These are phyloP conservation scores for Anthophora plumipes DNA, from an alignment of 2,888 invertebrate genomes.

Conservation along the genomic window DNA sequence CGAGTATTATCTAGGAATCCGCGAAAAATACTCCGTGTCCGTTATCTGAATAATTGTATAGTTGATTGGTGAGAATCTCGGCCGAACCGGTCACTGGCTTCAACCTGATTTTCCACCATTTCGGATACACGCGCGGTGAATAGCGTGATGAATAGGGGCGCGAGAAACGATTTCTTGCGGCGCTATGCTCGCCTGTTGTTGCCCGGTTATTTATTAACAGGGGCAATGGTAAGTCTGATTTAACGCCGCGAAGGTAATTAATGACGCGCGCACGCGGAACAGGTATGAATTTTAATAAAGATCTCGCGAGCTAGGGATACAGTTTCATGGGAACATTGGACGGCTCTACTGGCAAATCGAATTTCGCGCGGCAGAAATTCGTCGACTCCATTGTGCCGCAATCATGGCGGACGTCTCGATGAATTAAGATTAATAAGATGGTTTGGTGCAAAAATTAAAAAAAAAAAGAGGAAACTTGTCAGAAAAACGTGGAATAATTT, in stretches of 20 bases:
- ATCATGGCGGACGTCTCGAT: not conserved
- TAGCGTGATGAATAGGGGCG: constrained; percentile 26
- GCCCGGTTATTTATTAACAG: constrained; percentile 43
- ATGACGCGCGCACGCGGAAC: constrained; percentile 18
- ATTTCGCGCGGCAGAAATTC: not conserved
- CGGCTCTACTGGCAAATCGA: not conserved
- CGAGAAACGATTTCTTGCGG: constrained; percentile 31
- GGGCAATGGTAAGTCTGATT: constrained; percentile 31
- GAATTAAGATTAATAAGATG: constrained; percentile 5
- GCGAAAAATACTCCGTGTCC: not conserved
- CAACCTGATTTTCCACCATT: constrained; percentile 6
- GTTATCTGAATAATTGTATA: constrained; percentile 19
- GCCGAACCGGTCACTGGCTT: not conserved
- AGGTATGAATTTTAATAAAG: constrained; percentile 49
- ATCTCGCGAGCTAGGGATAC: not conserved
- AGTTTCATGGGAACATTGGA: not conserved
- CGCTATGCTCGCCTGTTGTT: constrained; percentile 22
- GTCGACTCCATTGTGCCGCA: not conserved
- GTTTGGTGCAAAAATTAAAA: not conserved
- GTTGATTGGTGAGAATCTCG: constrained; percentile 1
- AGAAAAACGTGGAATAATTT: not conserved
- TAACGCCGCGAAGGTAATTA: constrained; percentile 34
- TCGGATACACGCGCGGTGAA: not conserved
- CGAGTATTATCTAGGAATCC: constrained; percentile 27
- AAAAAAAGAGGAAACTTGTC: not conserved